Evolutionary conservation across 2,113 vertebrate species (phyloP), one percentile per base, ranked within the genome.

Genomic region (Xyliphius kryptos): DNA sequence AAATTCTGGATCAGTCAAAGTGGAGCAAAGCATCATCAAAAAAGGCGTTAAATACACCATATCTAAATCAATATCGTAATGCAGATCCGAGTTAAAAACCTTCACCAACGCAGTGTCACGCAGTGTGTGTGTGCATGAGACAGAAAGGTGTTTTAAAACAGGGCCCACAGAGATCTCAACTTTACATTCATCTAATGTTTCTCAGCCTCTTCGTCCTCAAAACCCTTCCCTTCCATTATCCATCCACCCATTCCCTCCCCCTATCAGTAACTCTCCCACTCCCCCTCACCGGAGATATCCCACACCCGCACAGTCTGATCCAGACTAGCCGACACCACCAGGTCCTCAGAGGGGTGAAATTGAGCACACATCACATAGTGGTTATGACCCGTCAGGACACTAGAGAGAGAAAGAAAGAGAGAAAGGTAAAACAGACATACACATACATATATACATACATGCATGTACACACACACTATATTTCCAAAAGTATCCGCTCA

Each of bases 301-400:
- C 95, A 97, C 76, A 97, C 93, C 17, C 94, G 91, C 73, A 98
- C 95, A 0, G 94, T 97, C 87, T 98, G 95, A 68, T 98, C 95
- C 87, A 98, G 77, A 76, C 95, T 97, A 66, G 94, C 95, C 0
- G 95, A 98, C 44, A 98, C 95, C 70, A 98, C 95, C 82, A 98
- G 82, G 82, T 98, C 95, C 73, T 98, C 95, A 0, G 91, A 87
- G 0, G 95, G 95, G 69, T 97, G 95, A 77, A 98, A 98, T 87
- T 98, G 93, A 62, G 95, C 95, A 1, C 95, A 98, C 95, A 97
- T 97, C 76, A 97, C 95, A 0, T 97, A 98, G 72, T 97, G 95
- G 77, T 98, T 98, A 76, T 98, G 95, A 9, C 95, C 95, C 0
- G 95, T 98, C 81, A 98, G 81, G 40, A 98, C 95, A 14, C 94